Conservation (phyloP, 1,140 invertebrate species). For the Acromyrmex echinatior region DNA sequence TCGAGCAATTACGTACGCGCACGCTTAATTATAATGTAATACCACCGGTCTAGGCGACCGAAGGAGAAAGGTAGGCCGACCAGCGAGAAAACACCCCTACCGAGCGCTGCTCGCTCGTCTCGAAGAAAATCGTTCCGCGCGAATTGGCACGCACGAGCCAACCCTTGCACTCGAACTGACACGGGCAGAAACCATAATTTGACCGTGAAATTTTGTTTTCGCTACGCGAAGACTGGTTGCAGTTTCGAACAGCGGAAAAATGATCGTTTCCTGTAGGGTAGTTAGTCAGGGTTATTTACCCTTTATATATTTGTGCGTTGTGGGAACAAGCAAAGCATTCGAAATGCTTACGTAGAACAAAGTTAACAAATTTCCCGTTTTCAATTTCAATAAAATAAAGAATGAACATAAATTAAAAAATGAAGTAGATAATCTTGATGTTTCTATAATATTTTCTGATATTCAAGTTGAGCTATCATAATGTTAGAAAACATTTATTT, state of each 20-base stretch:
- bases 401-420: not conserved
- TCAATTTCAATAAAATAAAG: not conserved
- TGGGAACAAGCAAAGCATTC: not conserved
- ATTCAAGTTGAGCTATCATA: not conserved
- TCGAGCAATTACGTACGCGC: constrained; percentile 77
- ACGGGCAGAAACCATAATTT: constrained; percentile 61
- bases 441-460: not conserved
- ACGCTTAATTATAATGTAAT: constrained; percentile 71
- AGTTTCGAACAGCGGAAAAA: constrained; percentile 33
- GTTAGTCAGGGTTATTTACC: constrained; percentile 19
- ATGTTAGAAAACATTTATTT: not conserved
- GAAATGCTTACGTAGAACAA: not conserved
- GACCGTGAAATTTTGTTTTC: constrained; percentile 70
- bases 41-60: constrained; percentile 36
- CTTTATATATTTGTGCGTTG: not conserved
- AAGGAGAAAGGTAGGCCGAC: constrained; percentile 58
- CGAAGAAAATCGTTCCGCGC: constrained; percentile 56
- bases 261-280: constrained; percentile 23
- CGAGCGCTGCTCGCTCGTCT: constrained; percentile 35
- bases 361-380: not conserved
- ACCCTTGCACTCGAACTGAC: constrained; percentile 46
- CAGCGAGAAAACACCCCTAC: constrained; percentile 57
- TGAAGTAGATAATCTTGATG: not conserved
- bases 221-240: constrained; percentile 21
- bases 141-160: constrained; percentile 56